Conservation (phyloP, 37 sponge, comb jelly and placozoan genomes). For the Crambe crambe region DNA sequence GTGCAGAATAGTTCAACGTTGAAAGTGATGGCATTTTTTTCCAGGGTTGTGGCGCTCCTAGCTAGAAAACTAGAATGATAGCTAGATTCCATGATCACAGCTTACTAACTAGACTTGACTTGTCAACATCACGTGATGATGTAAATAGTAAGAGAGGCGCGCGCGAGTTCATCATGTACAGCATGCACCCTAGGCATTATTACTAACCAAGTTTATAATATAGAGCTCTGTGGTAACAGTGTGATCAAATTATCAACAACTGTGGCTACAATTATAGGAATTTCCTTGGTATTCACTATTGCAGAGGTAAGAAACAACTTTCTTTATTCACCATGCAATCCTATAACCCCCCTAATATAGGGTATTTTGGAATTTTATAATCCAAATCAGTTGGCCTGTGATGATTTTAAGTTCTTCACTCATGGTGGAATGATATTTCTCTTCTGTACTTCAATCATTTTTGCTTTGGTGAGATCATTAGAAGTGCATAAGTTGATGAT, state of each 20-base stretch:
- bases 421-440: slow-evolving; percentile 77
- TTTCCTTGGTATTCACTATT: slow-evolving; percentile 34
- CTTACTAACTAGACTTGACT: too few species aligned
- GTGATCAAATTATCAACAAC: slow-evolving; percentile 3
- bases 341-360: slow-evolving; percentile 8
- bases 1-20: slow-evolving; percentile 25
- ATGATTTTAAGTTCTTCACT: slow-evolving; percentile 53
- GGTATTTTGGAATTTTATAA: slow-evolving; percentile 48
- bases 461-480: slow-evolving; percentile 38
- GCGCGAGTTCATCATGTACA: too few species aligned
- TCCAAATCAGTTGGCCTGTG: slow-evolving; percentile 33
- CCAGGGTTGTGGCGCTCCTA: background rate
- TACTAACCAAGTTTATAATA: too few species aligned
- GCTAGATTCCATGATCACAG: background rate
- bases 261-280: slow-evolving; percentile 5
- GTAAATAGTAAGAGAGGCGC: too few species aligned
- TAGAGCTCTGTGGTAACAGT: slow-evolving; percentile 13
- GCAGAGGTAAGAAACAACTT: slow-evolving; percentile 34
- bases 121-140: too few species aligned
- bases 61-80: background rate
- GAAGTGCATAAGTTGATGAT: background rate
- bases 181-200: background rate
- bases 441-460: slow-evolving; percentile 20
- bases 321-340: background rate
- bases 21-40: background rate